Base-by-base conservation (phyloP, 2,797 vertebrate genomes). In the Argyrosomus regius region DNA sequence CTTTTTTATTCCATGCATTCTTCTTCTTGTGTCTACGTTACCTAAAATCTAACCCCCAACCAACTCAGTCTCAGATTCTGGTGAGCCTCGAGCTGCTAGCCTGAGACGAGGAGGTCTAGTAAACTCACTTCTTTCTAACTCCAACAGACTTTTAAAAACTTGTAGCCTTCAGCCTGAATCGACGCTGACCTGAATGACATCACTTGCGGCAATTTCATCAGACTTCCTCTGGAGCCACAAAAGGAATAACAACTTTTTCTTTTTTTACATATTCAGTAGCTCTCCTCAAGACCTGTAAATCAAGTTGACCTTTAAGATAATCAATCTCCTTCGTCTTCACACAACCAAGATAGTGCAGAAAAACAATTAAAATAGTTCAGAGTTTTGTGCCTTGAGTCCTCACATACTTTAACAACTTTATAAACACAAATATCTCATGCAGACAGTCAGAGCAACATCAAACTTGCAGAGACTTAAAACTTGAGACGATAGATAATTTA, bases 401-500 rank as follows among this genome's bases (percentile, higher is more conserved):
- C 7, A 13, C 28, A 53, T 8, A 70, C 16, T 66, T 39, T 1
- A 35, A 39, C 11, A 60, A 31, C 24, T 20, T 49, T 26, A 46
- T 39, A 56, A 69, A 73, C 14, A 53, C 17, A 54, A 22, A 73
- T 61, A 54, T 46, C 13, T 52, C 24, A 46, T 35, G 48, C 12
- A 0, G 54, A 65, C 52, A 58, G 72, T 31, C 14, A 13, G 70
- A 50, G 26, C 49, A 45, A 60, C 61, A 62, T 72, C 66, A 60
- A 69, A 63, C n/a, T 39, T 48, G n/a, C 64, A 77, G 64, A 59
- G 17, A 57, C 56, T 70, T 58, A 65, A 53, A 39, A 22, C 53
- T 43, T 13, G 18, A 26, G 6, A 81, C 43, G 53, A 64, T 64
- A 48, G 75, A 78, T 67, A 66, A 81, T 74, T 74, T 14, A 69